Evolutionary conservation across 2,113 vertebrate genomes (phyloP).

Genomic region (Osmerus mordax): DNA sequence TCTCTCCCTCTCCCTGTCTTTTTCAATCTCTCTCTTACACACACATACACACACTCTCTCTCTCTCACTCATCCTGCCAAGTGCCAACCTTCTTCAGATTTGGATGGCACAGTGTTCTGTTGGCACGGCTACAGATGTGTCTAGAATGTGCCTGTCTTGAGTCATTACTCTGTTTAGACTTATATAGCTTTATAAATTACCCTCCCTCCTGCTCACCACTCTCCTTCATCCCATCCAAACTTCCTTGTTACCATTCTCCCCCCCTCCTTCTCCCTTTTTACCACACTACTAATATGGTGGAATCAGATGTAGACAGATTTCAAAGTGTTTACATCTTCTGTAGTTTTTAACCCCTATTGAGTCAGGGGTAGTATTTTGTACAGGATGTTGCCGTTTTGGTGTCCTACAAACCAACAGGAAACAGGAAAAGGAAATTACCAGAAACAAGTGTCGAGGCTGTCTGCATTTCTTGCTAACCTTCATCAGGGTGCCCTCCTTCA

Average conservation of each 20-base stretch:
- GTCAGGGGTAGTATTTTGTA: too few relatives aligned
- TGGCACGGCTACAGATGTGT: slow-evolving; percentile 17
- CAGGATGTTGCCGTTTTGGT: too few relatives aligned
- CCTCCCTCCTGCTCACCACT: slow-evolving; percentile 21
- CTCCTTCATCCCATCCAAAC: slow-evolving; percentile 21
- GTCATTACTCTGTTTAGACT: slow-evolving; percentile 53
- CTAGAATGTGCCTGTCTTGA: slow-evolving; percentile 35
- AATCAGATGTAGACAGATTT: neutral
- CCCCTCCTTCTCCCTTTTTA: slow-evolving; percentile 6
- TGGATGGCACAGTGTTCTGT: neutral
- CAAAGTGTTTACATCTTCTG: neutral
- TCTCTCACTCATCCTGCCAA: neutral
- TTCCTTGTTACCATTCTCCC: slow-evolving; percentile 8
- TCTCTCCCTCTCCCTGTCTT: neutral
- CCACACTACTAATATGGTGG: slow-evolving; percentile 29
- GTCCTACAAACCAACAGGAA: neutral
- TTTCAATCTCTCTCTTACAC: neutral
- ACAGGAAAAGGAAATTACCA: slow-evolving; percentile 76
- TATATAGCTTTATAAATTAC: slow-evolving; percentile 60
- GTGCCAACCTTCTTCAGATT: too few relatives aligned
- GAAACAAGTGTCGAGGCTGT: slow-evolving; percentile 90
- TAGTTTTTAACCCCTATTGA: too few relatives aligned
- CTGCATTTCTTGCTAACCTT: slow-evolving; percentile 85
- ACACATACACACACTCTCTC: too few relatives aligned
- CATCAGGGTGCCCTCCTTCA: slow-evolving; percentile 95